Evolutionary conservation across 1,140 invertebrate species (phyloP), one percentile per base, ranked within the genome.

Genomic region (Penaeus japonicus): DNA sequence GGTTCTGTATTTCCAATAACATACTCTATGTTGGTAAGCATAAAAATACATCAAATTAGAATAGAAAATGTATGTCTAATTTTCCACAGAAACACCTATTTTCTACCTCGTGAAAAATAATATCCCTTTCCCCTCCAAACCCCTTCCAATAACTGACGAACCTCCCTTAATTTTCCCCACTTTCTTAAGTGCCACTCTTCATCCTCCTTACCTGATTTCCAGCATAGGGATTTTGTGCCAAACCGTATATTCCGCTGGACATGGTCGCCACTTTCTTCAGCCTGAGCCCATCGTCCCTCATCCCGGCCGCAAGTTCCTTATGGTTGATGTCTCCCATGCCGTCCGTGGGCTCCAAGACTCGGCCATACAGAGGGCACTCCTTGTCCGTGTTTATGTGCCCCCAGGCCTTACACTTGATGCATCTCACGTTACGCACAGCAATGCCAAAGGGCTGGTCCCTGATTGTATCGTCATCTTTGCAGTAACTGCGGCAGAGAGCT

Each of bases 331-430:
- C 84, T 78, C 84, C 94, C 92, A 90, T 93, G 93, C 47, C 93
- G 62, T 91, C 93, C 94, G 96, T 95, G 4, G 96, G 83, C 83
- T 91, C 90, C 22, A 91, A 59, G 47, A 89, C 96, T 91, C 97
- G 94, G 92, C 96, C 96, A 91, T 97, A 99, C 92, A 99, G 94
- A 54, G 97, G 96, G 93, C 98, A 99, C 93, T 98, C 98, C 92
- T 96, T 97, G 92, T 97, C 98, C 92, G 99, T 99, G 92, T 99
- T 99, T 65, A 99, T 98, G 92, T 99, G 99, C 10, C 99, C 99
- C 98, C 99, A 99, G 92, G 99, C 99, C 91, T 99, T 97, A 92
- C 99, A 99, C 92, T 99, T 99, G 54, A 99, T 97, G 92, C 99
- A 99, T 24, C 98, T 94, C 0, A 99, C 98, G 94, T 99, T 99